Percentiles rank a stretch among this genome's conserved stretches.
Evolutionary conservation across 2,797 vertebrate species (phyloP).

Genomic region (Carduelis carduelis): DNA sequence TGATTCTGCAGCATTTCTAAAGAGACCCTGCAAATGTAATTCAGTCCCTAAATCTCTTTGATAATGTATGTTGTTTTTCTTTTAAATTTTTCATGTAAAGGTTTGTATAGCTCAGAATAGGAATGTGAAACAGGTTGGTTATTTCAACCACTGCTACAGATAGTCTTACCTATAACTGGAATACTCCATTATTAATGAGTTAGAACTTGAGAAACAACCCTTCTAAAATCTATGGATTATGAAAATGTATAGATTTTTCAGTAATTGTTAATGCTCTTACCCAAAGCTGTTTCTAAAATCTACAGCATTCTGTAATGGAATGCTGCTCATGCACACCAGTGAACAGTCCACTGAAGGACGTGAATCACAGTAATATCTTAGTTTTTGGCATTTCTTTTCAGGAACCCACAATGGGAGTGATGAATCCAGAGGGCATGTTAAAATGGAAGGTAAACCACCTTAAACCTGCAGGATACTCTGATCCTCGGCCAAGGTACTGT

Average conservation of each 20-base stretch:
- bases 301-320: not conserved
- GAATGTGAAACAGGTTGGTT: not conserved
- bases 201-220: not conserved
- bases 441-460: not conserved
- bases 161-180: not conserved
- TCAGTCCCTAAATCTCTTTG: not conserved
- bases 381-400: not conserved
- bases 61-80: not conserved
- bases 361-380: not conserved
- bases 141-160: not conserved
- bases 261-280: no score
- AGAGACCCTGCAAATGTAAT: not conserved
- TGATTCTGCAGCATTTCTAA: not conserved
- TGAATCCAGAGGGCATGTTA: not conserved
- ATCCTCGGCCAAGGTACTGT: not conserved
- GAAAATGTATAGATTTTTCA: no score
- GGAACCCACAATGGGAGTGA: not conserved
- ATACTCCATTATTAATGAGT: not conserved
- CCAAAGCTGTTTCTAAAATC: no score
- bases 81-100: not conserved
- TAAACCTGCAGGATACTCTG: not conserved
- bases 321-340: rapidly evolving
- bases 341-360: not conserved
- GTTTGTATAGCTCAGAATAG: not conserved
- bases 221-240: not conserved